Conservation (phyloP, 2,888 invertebrate genomes). For the Melolontha melolontha region DNA sequence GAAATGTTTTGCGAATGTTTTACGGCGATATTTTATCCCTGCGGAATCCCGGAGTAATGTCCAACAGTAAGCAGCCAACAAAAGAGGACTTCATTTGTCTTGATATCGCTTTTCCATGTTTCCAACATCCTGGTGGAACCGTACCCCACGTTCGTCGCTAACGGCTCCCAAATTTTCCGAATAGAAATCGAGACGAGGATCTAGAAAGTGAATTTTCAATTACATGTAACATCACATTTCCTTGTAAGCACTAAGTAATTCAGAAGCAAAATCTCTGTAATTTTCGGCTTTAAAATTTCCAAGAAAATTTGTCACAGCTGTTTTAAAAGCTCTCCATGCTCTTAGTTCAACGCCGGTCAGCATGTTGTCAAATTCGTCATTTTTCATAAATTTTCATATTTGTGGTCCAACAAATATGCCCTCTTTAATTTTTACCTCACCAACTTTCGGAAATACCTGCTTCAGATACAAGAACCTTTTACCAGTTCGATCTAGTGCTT, state of each 20-base stretch:
- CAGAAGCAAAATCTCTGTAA: too few species aligned
- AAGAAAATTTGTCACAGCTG: conserved; percentile 39
- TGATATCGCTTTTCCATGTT: conserved; percentile 58
- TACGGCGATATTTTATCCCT: conserved; percentile 30
- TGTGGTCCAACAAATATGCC: too few species aligned
- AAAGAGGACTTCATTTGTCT: conserved; percentile 55
- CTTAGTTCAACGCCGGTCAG: too few species aligned
- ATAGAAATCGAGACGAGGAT: conserved; percentile 55
- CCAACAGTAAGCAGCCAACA: conserved; percentile 60
- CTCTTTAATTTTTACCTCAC: too few species aligned
- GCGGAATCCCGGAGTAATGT: too few species aligned
- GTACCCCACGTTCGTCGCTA: conserved; percentile 57
- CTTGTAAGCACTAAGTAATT: too few species aligned
- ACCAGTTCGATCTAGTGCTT: too few species aligned
- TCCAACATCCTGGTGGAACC: conserved; percentile 59
- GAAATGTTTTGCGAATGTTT: conserved; percentile 24
- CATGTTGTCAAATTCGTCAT: too few species aligned
- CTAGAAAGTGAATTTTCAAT: conserved; percentile 54
- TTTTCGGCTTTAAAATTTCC: conserved; percentile 47
- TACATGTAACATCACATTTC: conserved; percentile 52
- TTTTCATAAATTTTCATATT: too few species aligned
- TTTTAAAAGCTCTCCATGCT: conserved; percentile 5
- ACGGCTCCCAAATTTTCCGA: conserved; percentile 54
- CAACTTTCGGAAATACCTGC: too few species aligned
- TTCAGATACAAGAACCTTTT: too few species aligned